Conservation (phyloP, 2,113 vertebrate species). For the Uria lomvia region DNA sequence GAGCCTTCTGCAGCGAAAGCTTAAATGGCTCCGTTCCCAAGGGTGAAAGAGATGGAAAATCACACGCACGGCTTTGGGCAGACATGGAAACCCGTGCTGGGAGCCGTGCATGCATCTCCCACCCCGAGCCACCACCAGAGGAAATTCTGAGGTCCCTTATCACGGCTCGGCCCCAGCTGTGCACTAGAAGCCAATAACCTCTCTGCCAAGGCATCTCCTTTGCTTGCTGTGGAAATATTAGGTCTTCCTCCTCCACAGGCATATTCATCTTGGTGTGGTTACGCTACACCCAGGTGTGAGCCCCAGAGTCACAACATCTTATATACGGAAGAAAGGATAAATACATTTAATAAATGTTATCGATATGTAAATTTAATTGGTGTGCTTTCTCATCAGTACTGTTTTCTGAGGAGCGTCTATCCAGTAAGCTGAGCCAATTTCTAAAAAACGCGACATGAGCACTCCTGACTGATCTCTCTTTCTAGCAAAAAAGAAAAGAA, state of each 20-base stretch:
- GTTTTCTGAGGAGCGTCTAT: neutral
- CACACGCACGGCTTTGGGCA: neutral
- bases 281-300: accelerated
- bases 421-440: neutral
- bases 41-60: constrained; percentile 31
- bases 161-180: neutral
- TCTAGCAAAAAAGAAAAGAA: neutral
- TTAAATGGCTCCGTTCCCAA: constrained; percentile 7
- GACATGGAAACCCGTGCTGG: neutral
- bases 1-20: neutral
- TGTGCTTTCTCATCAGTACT: neutral
- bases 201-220: neutral
- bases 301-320: neutral
- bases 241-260: neutral
- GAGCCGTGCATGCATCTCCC: neutral
- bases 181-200: neutral
- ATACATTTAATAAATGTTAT: neutral
- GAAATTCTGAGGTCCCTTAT: neutral
- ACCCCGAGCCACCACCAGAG: neutral
- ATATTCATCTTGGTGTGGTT: neutral
- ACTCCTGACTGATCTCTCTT: neutral
- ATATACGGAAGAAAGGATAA: neutral
- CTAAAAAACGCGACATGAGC: accelerated
- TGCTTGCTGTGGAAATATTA: neutral
- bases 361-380: neutral